Evolutionary conservation across 2,113 vertebrate genomes (phyloP).

Genomic region (Rynchops niger): DNA sequence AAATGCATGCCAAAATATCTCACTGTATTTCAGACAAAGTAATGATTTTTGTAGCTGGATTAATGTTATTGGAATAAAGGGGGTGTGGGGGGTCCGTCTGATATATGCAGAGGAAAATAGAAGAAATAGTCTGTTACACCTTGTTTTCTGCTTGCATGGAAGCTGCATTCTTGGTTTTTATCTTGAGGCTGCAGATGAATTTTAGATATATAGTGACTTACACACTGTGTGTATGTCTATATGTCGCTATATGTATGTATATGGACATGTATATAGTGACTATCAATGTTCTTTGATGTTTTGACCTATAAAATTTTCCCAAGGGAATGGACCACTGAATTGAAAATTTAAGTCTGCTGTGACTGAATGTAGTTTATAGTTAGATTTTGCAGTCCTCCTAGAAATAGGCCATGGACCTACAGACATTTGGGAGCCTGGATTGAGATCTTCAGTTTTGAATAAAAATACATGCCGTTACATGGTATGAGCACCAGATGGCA

Average conservation of each 20-base stretch:
- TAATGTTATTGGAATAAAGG: not conserved
- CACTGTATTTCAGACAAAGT: not conserved
- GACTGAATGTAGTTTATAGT: not conserved
- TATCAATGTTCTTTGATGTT: not conserved
- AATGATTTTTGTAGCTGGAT: not conserved
- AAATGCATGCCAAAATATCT: not conserved
- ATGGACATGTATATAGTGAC: not conserved
- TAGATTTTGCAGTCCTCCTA: not conserved
- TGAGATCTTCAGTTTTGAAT: not conserved
- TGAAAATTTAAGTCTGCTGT: not conserved
- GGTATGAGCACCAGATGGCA: slow-evolving; percentile 21
- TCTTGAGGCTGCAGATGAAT: not conserved
- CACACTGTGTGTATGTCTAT: no score
- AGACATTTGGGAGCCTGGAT: not conserved
- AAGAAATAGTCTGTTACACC: not conserved
- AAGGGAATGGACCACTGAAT: not conserved
- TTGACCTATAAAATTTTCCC: not conserved
- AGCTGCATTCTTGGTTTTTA: not conserved
- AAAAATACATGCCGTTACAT: not conserved
- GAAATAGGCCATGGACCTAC: not conserved
- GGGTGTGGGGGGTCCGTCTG: no score
- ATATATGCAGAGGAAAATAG: not conserved
- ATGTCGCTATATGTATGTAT: not conserved
- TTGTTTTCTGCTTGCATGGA: not conserved
- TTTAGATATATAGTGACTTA: not conserved